Evolutionary conservation across 2,113 vertebrate genomes (phyloP), one percentile per base, ranked within the genome.

Genomic region (Grus americana): DNA sequence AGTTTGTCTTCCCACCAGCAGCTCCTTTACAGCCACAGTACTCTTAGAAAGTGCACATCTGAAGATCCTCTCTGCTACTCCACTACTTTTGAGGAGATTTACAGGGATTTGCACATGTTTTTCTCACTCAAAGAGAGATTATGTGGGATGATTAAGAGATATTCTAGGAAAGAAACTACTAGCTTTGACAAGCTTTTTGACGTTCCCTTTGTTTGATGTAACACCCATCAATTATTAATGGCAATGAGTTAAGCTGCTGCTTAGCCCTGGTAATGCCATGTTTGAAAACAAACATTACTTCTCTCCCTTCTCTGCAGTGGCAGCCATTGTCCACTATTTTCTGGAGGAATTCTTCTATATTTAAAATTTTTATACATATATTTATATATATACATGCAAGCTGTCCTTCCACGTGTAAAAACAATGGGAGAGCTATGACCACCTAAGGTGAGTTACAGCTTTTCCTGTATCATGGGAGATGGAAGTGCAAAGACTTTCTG

Each of bases 141-240:
- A 92, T 29, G 49, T 88, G 78, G 50, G 32, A 49, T 65, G 84
- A 95, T 95, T 94, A 96, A 88, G 92, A 95, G 84, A 87, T 66
- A 85, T 27, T 78, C 79, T 73, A 88, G 79, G 74, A 80, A 80
- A 86, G 71, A 92, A 90, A 80, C 70, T 47, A 73, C 42, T 15
- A 10, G 49, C 36, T 86, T 90, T 16, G 24, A 84, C 40, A 81
- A 73, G 65, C 54, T 71, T 66, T 49, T 63, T 54, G 80, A 78
- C 15, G 74, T 91, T 85, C 27, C 67, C 73, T 86, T 75, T 84
- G 62, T 50, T 90, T 87, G 76, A 42, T 59, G 2, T 34, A 89
- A 71, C 75, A 81, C 30, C 14, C 70, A 24, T 47, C 54, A n/a
- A 54, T 73, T 82, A 57, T 52, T 85, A 92, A 83, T 0, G 2